Evolutionary conservation across 2,888 invertebrate genomes (phyloP), one percentile per base, ranked within the genome.

Genomic region (Lithosia quadra): DNA sequence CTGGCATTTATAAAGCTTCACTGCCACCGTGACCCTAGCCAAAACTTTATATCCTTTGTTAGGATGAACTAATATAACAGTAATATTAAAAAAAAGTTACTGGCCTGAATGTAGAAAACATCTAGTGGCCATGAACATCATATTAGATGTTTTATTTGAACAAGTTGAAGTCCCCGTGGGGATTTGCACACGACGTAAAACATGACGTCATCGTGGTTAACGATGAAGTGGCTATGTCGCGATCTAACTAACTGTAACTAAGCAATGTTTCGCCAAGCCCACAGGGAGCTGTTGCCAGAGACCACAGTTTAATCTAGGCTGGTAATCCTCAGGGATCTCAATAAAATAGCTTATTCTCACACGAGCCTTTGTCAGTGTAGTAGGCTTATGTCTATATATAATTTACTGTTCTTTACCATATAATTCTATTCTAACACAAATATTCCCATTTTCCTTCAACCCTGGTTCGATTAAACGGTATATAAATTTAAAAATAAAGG

Each of bases 231-330:
- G 49, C 49, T 49, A 49, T n/a, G n/a, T n/a, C 18, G 49, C 18
- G 49, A n/a, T 49, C 49, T n/a, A 49, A 49, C n/a, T 49, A 49
- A n/a, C 49, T n/a, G n/a, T 49, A n/a, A 49, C 49, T 49, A 49
- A 8, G n/a, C 49, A 49, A 49, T 49, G 49, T 49, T 49, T n/a
- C 49, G 15, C 9, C n/a, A 43, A 49, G 5, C 49, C 49, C 18
- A 49, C 49, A n/a, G 49, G 49, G n/a, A 49, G n/a, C n/a, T 49
- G 49, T 49, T 49, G n/a, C n/a, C 49, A 9, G 49, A 9, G n/a
- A 49, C n/a, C 49, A 49, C 49, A 49, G 49, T 49, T 49, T 49
- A 49, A 49, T 49, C 49, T 49, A 49, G 49, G 49, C 49, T 49
- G n/a, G n/a, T 9, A 49, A 49, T 49, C 49, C n/a, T 49, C n/a